phyloP scores from a whole-genome alignment of 2,888 invertebrate genomes.

The Glyphotaelius pellucidus region DNA sequence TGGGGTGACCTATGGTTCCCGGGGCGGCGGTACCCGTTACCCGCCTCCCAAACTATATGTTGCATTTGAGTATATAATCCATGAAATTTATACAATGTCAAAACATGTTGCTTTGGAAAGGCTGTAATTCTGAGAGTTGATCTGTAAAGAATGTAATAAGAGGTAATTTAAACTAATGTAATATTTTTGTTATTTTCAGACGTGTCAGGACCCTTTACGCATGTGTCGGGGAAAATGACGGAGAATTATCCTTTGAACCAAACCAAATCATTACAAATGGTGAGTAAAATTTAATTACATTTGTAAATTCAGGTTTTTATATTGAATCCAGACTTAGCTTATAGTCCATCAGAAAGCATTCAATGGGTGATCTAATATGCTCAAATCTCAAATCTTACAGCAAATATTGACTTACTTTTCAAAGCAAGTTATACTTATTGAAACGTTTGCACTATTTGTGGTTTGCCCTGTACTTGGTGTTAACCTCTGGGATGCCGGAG shows the following conservation, averaged over 20 bases:
- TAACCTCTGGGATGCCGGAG: too few species aligned
- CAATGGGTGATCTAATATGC: not conserved
- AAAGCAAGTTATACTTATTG: not conserved
- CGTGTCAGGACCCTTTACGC: constrained; percentile 96
- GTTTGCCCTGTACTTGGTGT: not conserved
- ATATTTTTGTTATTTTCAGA: constrained; percentile 72
- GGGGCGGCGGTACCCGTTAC: too few species aligned
- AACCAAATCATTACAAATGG: constrained; percentile 99
- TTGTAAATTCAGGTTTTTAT: not conserved
- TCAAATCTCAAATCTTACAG: not conserved
- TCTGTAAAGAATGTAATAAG: not conserved
- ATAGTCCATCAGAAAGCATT: not conserved
- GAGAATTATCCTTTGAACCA: constrained; percentile 98
- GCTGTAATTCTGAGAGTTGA: not conserved
- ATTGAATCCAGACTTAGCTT: not conserved
- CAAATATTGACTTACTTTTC: not conserved
- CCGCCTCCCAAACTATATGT: too few species aligned
- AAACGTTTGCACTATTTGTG: too few species aligned
- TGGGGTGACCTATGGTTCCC: too few species aligned
- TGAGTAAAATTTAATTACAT: constrained; percentile 72
- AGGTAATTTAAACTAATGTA: not conserved
- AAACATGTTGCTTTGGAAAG: too few species aligned
- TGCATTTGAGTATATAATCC: too few species aligned
- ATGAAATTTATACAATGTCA: too few species aligned
- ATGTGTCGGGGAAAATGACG: constrained; percentile 97